Evolutionary conservation across 2,888 invertebrate genomes (phyloP), one percentile per base, ranked within the genome.

Genomic region (Habroteleia sp.): DNA sequence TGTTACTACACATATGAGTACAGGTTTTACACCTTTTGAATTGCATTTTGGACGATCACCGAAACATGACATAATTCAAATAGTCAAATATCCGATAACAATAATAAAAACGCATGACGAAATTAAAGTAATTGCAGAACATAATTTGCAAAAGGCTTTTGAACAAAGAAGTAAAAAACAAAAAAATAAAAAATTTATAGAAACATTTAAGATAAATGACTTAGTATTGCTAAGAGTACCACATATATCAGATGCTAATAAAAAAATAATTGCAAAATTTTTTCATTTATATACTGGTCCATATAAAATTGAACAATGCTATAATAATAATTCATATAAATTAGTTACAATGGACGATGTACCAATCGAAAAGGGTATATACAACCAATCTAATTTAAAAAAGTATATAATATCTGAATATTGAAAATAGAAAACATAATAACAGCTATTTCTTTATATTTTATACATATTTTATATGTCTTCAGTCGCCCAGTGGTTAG

Each of bases 1-100:
- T n/a, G n/a, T n/a, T n/a, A 20, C 20, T 20, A 33, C 33, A 6
- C 63, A 65, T 29, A 7, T 6, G 0, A 60, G 52, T 29, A 73
- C 73, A 0, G 58, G 52, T 5, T 54, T 66, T 27, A 66, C 60
- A 1, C 66, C 62, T 0, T 14, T 6, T 0, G 46, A 74, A 48
- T 5, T 74, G 3, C 48, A 68, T 42, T 72, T 72, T 7, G 72
- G 56, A 0, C 8, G 10, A 7, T 14, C 31, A 25, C 13, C 54
- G 1, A 13, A 25, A 6, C 17, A 16, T 16, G 37, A 37, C 1
- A 37, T 37, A 37, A 1, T 2, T 1, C 16, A 37, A 37, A 16
- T 37, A 37, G 20, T 73, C 14, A 16, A 37, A 7, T 60, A 27
- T 60, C 60, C 60, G n/a, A 5, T 11, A 17, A 11, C 23, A 6